Conservation (phyloP, 2,888 invertebrate species). For the Oscheius sp. region DNA sequence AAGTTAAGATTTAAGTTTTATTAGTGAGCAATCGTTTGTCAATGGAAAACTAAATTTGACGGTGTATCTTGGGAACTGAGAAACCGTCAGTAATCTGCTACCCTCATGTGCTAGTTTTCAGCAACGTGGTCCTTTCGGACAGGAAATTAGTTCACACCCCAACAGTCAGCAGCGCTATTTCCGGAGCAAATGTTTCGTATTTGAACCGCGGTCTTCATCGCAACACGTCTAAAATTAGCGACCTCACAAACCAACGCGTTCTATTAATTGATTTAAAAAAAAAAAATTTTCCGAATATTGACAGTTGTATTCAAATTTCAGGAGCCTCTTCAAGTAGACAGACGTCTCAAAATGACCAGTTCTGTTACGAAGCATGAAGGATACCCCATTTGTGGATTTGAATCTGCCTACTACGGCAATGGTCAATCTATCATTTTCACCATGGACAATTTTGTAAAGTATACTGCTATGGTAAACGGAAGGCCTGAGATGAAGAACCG, state of each 20-base stretch:
- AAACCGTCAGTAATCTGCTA: too few relatives aligned
- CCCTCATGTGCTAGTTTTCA: too few relatives aligned
- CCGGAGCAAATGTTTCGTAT: background rate
- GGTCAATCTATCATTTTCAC: conserved; percentile 25
- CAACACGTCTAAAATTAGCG: background rate
- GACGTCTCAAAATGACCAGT: conserved; percentile 54
- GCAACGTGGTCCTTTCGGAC: too few relatives aligned
- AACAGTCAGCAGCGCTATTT: background rate
- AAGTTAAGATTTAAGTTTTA: too few relatives aligned
- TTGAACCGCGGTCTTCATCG: conserved; percentile 18
- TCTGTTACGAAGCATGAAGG: conserved; percentile 47
- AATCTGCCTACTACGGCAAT: conserved; percentile 34
- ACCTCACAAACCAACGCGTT: too few relatives aligned
- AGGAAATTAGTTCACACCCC: background rate
- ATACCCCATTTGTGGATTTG: conserved; percentile 41
- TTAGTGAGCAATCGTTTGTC: too few relatives aligned
- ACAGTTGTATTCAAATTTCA: too few relatives aligned
- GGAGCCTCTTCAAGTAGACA: too few relatives aligned
- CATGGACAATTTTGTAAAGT: conserved; percentile 32
- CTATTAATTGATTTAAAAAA: too few relatives aligned
- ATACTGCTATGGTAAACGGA: conserved; percentile 33
- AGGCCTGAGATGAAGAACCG: conserved; percentile 10
- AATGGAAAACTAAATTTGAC: too few relatives aligned
- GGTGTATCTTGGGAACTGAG: too few relatives aligned
- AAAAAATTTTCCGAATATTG: too few relatives aligned